phyloP scores from a whole-genome alignment of 92 coral and sea anemone genomes.

The Micromussa lordhowensis region DNA sequence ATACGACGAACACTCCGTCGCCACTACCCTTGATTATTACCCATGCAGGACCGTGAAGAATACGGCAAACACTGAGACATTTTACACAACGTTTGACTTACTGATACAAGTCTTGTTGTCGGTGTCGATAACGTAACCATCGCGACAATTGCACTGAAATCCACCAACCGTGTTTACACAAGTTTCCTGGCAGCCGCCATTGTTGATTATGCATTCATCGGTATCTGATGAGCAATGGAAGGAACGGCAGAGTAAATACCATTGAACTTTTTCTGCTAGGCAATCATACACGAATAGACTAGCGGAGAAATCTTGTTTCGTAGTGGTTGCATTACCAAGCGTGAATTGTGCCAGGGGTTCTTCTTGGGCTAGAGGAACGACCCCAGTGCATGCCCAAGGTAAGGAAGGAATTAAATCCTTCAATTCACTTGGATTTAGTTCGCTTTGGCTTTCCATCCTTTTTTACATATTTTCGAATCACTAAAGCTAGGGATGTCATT shows the following conservation, averaged over 20 bases:
- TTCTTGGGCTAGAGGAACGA: background rate
- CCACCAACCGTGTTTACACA: slow-evolving; percentile 88
- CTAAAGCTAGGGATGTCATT: no score
- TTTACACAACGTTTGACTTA: slow-evolving; percentile 34
- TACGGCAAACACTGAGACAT: no score
- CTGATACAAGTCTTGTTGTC: slow-evolving; percentile 82
- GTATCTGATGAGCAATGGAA: slow-evolving; percentile 52
- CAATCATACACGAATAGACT: no score
- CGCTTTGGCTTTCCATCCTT: no score
- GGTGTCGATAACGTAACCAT: slow-evolving; percentile 67
- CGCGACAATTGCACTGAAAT: slow-evolving; percentile 77
- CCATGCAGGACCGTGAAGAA: no score
- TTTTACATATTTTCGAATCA: no score
- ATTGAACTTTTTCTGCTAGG: no score
- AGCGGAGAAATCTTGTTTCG: no score
- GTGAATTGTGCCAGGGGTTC: background rate
- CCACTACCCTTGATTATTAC: no score
- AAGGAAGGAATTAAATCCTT: background rate
- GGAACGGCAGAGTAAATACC: background rate
- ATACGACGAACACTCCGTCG: no score
- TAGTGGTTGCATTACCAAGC: background rate
- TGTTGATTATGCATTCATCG: slow-evolving; percentile 80
- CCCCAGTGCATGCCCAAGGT: background rate
- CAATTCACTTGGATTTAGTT: no score
- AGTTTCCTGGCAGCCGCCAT: slow-evolving; percentile 83